Evolutionary conservation across 2,888 invertebrate genomes (phyloP).

Genomic region (Branchipolynoe longqiensis): DNA sequence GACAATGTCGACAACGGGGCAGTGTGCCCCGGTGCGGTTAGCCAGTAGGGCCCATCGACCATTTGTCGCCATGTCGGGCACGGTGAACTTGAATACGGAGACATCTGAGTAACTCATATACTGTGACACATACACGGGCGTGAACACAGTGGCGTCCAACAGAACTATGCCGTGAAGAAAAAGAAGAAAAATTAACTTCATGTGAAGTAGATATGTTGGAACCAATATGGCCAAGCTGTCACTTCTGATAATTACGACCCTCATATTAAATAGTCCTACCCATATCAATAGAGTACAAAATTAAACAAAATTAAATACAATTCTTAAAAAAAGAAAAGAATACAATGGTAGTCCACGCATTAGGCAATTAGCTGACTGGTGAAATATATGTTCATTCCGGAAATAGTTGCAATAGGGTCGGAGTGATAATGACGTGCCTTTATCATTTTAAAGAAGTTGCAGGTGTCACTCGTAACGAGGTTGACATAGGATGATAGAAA

Average conservation of each 20-base stretch:
- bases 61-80: conserved; percentile 3
- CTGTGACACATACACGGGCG: conserved; percentile 46
- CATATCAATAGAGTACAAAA: background rate
- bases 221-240: too few relatives aligned
- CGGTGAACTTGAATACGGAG: background rate
- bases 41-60: background rate
- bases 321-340: background rate
- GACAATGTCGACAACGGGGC: conserved; percentile 12
- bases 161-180: background rate
- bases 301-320: background rate
- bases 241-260: too few relatives aligned
- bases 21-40: background rate
- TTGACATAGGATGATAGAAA: too few relatives aligned
- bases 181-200: background rate
- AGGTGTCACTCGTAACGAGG: too few relatives aligned
- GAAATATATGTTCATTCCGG: too few relatives aligned
- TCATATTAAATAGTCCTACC: too few relatives aligned
- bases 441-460: too few relatives aligned
- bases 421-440: too few relatives aligned
- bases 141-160: conserved; percentile 10
- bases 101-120: conserved; percentile 12
- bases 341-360: too few relatives aligned
- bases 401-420: too few relatives aligned
- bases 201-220: too few relatives aligned
- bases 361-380: too few relatives aligned